Evolutionary conservation across 2,888 invertebrate genomes (phyloP).

Genomic region (Agonopterix arenella): DNA sequence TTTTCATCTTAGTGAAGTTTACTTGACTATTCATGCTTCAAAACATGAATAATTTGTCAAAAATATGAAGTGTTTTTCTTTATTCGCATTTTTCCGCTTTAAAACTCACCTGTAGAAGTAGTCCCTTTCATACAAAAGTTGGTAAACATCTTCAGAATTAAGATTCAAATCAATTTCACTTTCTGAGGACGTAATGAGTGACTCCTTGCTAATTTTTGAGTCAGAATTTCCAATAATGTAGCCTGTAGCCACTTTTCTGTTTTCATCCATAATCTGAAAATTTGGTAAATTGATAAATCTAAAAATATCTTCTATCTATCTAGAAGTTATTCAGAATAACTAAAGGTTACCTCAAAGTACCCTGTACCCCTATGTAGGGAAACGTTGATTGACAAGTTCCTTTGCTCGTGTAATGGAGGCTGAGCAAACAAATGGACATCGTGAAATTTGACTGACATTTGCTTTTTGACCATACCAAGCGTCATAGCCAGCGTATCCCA

Average conservation of each 20-base stretch:
- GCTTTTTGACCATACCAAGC: slow-evolving; percentile 68
- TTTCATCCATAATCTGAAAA: slow-evolving; percentile 27
- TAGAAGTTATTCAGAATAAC: not conserved
- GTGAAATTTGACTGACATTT: slow-evolving; percentile 81
- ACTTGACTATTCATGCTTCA: not conserved
- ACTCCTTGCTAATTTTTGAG: not conserved
- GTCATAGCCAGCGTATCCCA: slow-evolving; percentile 84
- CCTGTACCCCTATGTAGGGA: slow-evolving; percentile 79
- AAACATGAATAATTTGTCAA: not conserved
- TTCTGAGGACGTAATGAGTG: slow-evolving; percentile 5
- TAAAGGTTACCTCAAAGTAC: slow-evolving; percentile 66
- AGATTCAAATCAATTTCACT: slow-evolving; percentile 14
- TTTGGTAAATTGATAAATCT: not conserved
- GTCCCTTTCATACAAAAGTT: slow-evolving; percentile 26
- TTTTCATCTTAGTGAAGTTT: not conserved
- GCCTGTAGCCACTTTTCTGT: slow-evolving; percentile 31
- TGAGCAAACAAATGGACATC: slow-evolving; percentile 79
- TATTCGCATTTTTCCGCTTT: not conserved
- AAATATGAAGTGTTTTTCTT: not conserved
- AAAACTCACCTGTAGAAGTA: slow-evolving; percentile 32
- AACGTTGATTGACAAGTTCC: slow-evolving; percentile 67
- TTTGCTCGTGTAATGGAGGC: slow-evolving; percentile 74
- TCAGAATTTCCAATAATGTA: slow-evolving; percentile 8
- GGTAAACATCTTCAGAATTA: slow-evolving; percentile 31
- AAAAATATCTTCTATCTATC: not conserved